Conservation (phyloP, 2,888 invertebrate genomes). For the Pachydiplax longipennis region DNA sequence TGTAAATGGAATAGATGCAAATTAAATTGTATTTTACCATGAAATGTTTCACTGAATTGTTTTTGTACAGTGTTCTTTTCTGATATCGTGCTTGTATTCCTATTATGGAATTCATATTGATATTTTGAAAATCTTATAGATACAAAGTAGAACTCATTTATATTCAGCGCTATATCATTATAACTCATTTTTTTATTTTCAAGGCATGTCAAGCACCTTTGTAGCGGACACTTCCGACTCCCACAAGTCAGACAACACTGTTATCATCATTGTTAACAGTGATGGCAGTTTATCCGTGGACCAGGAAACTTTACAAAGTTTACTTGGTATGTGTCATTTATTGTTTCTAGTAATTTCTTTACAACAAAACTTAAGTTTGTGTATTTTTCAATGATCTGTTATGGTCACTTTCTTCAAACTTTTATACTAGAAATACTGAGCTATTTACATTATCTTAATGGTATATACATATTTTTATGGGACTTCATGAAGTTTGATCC, state of each 20-base stretch:
- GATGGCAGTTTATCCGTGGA: conserved; percentile 85
- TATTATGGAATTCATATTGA: not conserved
- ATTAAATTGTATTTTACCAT: not conserved
- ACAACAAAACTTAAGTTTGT: no score
- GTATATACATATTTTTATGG: no score
- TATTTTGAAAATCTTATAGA: not conserved
- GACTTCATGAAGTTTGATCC: no score
- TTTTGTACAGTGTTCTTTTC: not conserved
- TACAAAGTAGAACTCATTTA: not conserved
- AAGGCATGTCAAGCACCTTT: conserved; percentile 53
- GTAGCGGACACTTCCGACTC: conserved; percentile 53
- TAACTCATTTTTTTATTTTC: not conserved
- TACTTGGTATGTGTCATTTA: conserved; percentile 71
- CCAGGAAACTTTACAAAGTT: conserved; percentile 78
- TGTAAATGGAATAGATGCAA: not conserved
- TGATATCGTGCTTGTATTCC: not conserved
- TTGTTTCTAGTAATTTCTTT: no score
- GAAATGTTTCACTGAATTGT: not conserved
- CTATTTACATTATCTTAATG: no score
- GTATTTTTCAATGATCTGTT: no score
- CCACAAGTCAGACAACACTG: conserved; percentile 65
- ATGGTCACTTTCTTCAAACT: no score
- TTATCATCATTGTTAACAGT: conserved; percentile 84
- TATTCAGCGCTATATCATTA: not conserved
- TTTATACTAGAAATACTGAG: not conserved